Evolutionary conservation across 30 jellyfish, hydroid and myxozoan species (phyloP), one percentile per base, ranked within the genome.

Genomic region (Chrysaora quinquecirrha): DNA sequence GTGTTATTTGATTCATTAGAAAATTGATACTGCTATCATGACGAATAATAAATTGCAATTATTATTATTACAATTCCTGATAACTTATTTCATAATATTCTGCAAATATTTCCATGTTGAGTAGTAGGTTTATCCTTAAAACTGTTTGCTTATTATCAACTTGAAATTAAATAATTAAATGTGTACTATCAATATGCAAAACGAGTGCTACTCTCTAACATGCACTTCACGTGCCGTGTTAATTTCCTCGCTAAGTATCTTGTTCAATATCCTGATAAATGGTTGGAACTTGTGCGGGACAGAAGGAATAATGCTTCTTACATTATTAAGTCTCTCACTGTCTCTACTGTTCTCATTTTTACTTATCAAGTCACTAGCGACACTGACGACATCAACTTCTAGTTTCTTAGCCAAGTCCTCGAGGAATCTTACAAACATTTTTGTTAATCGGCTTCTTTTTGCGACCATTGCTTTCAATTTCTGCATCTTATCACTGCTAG

Each of bases 401-500:
- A 84, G 34, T 31, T 74, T 84, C 46, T 29, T 49, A 10, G 95
- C 85, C 76, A 84, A 22, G 43, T 84, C 84, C 38, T 69, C 84
- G 38, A 84, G 50, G 64, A 71, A 84, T 21, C 48, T 47, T 6
- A 84, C 88, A 48, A 84, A 84, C 70, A 32, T 72, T n/a, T 48
- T 62, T 18, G 95, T 84, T 20, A 84, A 31, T 72, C 76, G 71
- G 16, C 29, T 47, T 22, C 61, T 33, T 48, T n/a, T 84, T 0
- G 75, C 67, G 27, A 48, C 75, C 20, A 21, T 61, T 0, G 38
- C 75, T 38, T 31, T 56, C 66, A 72, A 32, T 1, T 22, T 1
- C 64, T 9, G 18, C 23, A 16, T 1, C 18, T 70, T 38, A 19
- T 33, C 88, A 1, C 47, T 48, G 22, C 2, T 52, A 0, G 78